Evolutionary conservation across 2,888 invertebrate genomes (phyloP).

Genomic region (Dione juno): DNA sequence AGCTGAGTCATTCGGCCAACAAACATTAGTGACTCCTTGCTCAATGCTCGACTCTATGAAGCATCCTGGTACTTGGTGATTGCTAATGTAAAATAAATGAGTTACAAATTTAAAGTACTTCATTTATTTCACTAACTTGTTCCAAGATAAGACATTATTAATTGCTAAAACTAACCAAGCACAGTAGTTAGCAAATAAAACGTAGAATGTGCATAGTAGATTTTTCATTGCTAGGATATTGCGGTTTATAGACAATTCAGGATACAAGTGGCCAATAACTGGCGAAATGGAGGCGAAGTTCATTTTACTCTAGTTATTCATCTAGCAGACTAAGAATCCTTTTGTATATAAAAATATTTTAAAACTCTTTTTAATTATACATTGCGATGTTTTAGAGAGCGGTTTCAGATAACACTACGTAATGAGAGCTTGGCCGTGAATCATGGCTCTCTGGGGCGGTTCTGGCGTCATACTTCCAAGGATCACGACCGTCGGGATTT

Average conservation of each 20-base stretch:
- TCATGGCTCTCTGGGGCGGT: constrained; percentile 70
- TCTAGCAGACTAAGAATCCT: constrained; percentile 30
- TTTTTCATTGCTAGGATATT: constrained; percentile 68
- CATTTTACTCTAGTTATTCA: constrained; percentile 55
- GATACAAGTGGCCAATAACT: constrained; percentile 74
- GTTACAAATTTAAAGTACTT: constrained; percentile 17
- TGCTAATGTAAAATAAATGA: constrained; percentile 46
- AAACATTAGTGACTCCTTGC: constrained; percentile 49
- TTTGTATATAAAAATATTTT: constrained; percentile 27
- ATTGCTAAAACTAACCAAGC: background rate
- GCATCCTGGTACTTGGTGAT: constrained; percentile 42
- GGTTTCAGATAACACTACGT: constrained; percentile 68
- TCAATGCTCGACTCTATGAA: constrained; percentile 40
- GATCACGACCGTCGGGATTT: constrained; percentile 69
- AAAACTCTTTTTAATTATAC: constrained; percentile 57
- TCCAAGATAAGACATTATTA: constrained; percentile 18
- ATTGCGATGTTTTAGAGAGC: constrained; percentile 56
- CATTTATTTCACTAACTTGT: constrained; percentile 18
- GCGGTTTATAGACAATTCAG: constrained; percentile 68
- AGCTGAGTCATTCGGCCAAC: constrained; percentile 58
- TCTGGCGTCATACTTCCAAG: constrained; percentile 67
- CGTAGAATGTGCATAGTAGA: constrained; percentile 28
- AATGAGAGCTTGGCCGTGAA: constrained; percentile 70
- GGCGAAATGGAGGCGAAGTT: constrained; percentile 57
- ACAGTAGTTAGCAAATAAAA: constrained; percentile 12